Evolutionary conservation across 2,888 invertebrate species (phyloP), one percentile per base, ranked within the genome.

Genomic region (Sicus ferrugineus): DNA sequence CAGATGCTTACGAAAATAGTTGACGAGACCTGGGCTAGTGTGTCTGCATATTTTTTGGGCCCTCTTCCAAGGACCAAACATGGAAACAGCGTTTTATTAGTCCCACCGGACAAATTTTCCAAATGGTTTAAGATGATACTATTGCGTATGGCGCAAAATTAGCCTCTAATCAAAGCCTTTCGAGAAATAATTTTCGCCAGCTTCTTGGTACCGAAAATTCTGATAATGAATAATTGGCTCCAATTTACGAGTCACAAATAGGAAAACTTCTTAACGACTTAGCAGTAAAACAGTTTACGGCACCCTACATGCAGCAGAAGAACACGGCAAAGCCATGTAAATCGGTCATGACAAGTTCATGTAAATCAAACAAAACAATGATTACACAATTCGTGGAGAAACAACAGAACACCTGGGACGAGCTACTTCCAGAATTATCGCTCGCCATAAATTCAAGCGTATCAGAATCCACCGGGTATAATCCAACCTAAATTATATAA

Each of bases 31-130:
- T 56, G 68, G 56, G 34, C 58, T 3, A 69, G 42, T 2, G 14
- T 66, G n/a, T 66, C 59, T 16, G 46, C 71, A 0, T 65, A 71
- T 52, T 68, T 71, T 62, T 54, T 71, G 0, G 65, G 68, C 9
- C 67, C 68, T 2, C 42, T 67, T 14, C 64, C 70, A 11, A 21
- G 70, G 2, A 50, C 61, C n/a, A 59, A 59, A 5, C 68, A 68
- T n/a, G 70, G 67, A 7, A 70, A 70, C 30, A 68, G n/a, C 2
- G 58, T 16, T 1, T 19, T 68, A 4, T 38, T 68, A 11, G 70
- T 67, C 6, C 54, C 67, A 6, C 26, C 31, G 7, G 66, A 70
- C n/a, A 65, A 70, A 23, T 66, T 66, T 3, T 59, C 28, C 7
- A 70, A 70, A 54, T 70, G 54, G 69, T 48, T 59, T 14, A 5